Conservation (phyloP, 2,888 invertebrate species). For the Uloborus plumipes region DNA sequence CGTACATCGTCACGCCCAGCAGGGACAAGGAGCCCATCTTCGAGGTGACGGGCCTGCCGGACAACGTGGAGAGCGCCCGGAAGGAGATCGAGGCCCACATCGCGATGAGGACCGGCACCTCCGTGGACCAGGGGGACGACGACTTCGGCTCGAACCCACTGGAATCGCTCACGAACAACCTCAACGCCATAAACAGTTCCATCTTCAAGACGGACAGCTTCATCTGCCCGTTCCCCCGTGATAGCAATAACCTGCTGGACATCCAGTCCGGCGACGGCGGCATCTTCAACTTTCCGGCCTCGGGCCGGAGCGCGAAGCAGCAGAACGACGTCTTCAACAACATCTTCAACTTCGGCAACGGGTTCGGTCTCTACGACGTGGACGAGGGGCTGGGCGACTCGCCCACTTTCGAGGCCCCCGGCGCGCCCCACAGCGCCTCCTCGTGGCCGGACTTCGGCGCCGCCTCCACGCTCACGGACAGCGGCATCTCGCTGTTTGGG, state of each 20-base stretch:
- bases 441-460: conserved; percentile 60
- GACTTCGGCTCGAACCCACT: conserved; percentile 42
- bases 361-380: conserved; percentile 69
- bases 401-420: conserved; percentile 69
- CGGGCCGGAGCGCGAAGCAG: conserved; percentile 22
- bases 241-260: conserved; percentile 57
- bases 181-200: conserved; percentile 50
- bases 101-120: conserved; percentile 88
- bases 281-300: conserved; percentile 15
- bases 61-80: conserved; percentile 95
- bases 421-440: conserved; percentile 29
- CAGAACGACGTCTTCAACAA: conserved; percentile 33
- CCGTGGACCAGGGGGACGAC: conserved; percentile 72
- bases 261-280: conserved; percentile 23
- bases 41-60: conserved; percentile 93
- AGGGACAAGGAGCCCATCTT: conserved; percentile 99
- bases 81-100: conserved; percentile 99
- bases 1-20: conserved; percentile 98
- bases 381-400: conserved; percentile 71
- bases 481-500: conserved; percentile 30
- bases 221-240: conserved; percentile 41
- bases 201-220: conserved; percentile 40
- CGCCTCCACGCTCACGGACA: conserved; percentile 25
- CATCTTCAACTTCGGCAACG: conserved; percentile 4
- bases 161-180: conserved; percentile 45